Percentiles rank a stretch among this genome's conserved stretches.
Conservation (phyloP, 2,113 vertebrate species). For the Pelvicachromis taeniatus region DNA sequence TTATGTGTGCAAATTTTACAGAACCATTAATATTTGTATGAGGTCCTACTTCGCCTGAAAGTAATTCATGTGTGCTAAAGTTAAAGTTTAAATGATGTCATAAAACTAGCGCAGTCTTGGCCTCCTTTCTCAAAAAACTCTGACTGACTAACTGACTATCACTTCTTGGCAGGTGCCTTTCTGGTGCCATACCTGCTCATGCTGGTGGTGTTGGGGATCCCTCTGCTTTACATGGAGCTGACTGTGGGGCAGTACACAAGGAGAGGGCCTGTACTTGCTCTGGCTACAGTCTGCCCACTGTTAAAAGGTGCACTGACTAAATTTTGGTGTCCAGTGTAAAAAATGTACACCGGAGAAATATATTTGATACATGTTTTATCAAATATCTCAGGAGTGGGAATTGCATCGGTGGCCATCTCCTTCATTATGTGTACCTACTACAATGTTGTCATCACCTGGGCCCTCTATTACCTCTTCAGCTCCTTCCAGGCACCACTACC, state of each 20-base stretch:
- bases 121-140: background rate
- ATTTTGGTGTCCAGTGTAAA: background rate
- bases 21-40: background rate
- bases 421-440: conserved; percentile 79
- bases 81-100: background rate
- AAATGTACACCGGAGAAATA: background rate
- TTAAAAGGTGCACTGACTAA: conserved; percentile 66
- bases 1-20: background rate
- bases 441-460: conserved; percentile 76
- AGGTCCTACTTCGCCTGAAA: background rate
- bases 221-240: conserved; percentile 77
- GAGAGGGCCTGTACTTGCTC: conserved; percentile 70
- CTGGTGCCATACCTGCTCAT: conserved; percentile 76
- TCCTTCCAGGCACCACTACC: conserved; percentile 72
- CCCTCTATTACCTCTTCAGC: conserved; percentile 76
- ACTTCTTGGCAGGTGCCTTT: conserved; percentile 66
- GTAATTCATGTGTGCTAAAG: background rate
- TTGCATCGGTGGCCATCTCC: conserved; percentile 76
- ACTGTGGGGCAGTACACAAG: conserved; percentile 70
- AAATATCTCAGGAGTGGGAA: conserved; percentile 70
- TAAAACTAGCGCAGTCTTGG: background rate
- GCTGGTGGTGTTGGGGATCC: conserved; percentile 73
- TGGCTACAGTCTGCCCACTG: conserved; percentile 69
- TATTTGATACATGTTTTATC: background rate
- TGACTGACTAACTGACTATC: background rate